phyloP scores from a whole-genome alignment of 2,888 invertebrate species.

The Ochropacha duplaris region DNA sequence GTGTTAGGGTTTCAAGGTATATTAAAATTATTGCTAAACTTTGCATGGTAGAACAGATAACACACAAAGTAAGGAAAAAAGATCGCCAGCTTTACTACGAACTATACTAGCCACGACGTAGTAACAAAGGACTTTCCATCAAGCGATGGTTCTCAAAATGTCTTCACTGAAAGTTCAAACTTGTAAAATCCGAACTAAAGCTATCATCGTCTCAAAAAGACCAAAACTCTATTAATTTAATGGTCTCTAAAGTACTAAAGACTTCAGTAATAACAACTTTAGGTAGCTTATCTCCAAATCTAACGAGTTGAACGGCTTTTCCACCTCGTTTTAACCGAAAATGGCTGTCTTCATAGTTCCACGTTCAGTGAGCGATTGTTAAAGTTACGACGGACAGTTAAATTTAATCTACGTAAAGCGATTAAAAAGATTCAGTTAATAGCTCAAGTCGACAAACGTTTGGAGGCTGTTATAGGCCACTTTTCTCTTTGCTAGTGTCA shows the following conservation, averaged over 20 bases:
- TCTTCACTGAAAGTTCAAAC: too few relatives aligned
- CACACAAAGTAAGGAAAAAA: too few relatives aligned
- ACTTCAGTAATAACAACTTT: not conserved
- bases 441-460: slow-evolving; percentile 13
- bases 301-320: not conserved
- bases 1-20: too few relatives aligned
- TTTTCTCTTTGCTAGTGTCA: not conserved
- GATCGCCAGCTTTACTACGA: too few relatives aligned
- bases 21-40: too few relatives aligned
- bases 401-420: slow-evolving; percentile 20
- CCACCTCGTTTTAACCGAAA: not conserved
- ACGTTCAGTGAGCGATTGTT: slow-evolving; percentile 11
- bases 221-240: not conserved
- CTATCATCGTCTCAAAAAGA: not conserved
- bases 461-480: too few relatives aligned
- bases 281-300: not conserved
- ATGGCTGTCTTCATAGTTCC: slow-evolving; percentile 3
- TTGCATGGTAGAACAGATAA: too few relatives aligned
- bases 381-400: slow-evolving; percentile 15
- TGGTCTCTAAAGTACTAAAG: not conserved
- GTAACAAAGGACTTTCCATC: too few relatives aligned
- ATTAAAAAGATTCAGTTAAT: slow-evolving; percentile 16
- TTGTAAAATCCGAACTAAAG: too few relatives aligned
- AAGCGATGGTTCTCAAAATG: too few relatives aligned
- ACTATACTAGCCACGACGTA: too few relatives aligned